Evolutionary conservation across 1,140 invertebrate species (phyloP).

Genomic region (Delia radicum): DNA sequence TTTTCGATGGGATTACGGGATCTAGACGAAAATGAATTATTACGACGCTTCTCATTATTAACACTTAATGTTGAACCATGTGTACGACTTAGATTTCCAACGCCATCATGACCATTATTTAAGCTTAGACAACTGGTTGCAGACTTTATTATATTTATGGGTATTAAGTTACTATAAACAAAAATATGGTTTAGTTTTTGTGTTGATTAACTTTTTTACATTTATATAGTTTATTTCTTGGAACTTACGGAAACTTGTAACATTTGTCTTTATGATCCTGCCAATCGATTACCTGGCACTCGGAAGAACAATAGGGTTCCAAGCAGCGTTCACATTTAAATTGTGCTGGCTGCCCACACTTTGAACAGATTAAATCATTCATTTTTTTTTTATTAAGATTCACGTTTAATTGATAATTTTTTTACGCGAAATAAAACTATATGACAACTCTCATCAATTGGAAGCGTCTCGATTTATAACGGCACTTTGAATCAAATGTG

Average conservation of each 20-base stretch:
- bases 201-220: no score
- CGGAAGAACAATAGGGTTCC: slow-evolving; percentile 13
- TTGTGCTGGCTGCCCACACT: not conserved
- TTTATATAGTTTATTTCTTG: no score
- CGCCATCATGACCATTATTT: no score
- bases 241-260: slow-evolving; percentile 25
- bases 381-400: not conserved
- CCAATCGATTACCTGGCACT: slow-evolving; percentile 26
- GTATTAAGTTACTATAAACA: not conserved
- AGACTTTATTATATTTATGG: not conserved
- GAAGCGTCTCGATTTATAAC: no score
- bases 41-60: not conserved
- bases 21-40: no score
- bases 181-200: no score
- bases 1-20: not conserved
- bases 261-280: slow-evolving; percentile 22
- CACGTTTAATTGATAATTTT: no score
- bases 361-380: not conserved
- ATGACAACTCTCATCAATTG: no score
- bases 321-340: slow-evolving; percentile 24
- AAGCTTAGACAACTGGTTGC: not conserved
- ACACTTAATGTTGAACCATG: not conserved
- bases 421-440: no score
- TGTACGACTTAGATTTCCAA: not conserved
- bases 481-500: no score